phyloP scores from a whole-genome alignment of 2,113 vertebrate genomes.

The Diadophis punctatus region DNA sequence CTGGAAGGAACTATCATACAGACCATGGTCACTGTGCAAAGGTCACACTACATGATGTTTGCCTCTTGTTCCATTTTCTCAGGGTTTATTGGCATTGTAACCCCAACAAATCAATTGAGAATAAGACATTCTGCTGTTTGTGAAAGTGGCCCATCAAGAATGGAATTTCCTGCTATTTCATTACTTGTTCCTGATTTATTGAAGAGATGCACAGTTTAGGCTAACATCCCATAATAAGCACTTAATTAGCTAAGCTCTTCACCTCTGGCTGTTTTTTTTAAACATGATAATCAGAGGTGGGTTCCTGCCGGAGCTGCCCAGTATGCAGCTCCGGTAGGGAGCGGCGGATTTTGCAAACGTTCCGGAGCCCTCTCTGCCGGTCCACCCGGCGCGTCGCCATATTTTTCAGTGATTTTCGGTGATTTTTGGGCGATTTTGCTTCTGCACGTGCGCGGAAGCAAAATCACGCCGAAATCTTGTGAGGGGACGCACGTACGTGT shows the following conservation, averaged over 20 bases:
- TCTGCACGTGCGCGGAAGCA: too few relatives aligned
- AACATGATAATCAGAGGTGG: background rate
- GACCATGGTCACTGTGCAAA: background rate
- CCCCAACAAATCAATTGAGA: constrained; percentile 62
- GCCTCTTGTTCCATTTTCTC: background rate
- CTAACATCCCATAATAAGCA: background rate
- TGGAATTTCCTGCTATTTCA: constrained; percentile 1
- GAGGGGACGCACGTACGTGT: too few relatives aligned
- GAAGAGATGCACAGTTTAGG: background rate
- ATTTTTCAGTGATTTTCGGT: too few relatives aligned
- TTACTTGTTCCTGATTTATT: background rate
- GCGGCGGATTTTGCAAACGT: too few relatives aligned
- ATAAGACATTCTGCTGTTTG: constrained; percentile 47
- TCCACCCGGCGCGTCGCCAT: too few relatives aligned
- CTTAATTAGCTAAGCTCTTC: background rate
- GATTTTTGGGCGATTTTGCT: too few relatives aligned
- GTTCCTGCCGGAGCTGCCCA: too few relatives aligned
- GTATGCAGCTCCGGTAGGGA: too few relatives aligned
- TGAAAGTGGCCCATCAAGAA: constrained; percentile 49
- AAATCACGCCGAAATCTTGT: too few relatives aligned
- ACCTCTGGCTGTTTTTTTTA: background rate
- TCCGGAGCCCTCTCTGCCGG: too few relatives aligned
- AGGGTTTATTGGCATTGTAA: constrained; percentile 60
- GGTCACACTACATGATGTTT: background rate
- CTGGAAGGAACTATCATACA: background rate